These are phyloP conservation scores for Cololabis saira DNA, from an alignment of 2,113 vertebrate genomes.

Conservation along the genomic window DNA sequence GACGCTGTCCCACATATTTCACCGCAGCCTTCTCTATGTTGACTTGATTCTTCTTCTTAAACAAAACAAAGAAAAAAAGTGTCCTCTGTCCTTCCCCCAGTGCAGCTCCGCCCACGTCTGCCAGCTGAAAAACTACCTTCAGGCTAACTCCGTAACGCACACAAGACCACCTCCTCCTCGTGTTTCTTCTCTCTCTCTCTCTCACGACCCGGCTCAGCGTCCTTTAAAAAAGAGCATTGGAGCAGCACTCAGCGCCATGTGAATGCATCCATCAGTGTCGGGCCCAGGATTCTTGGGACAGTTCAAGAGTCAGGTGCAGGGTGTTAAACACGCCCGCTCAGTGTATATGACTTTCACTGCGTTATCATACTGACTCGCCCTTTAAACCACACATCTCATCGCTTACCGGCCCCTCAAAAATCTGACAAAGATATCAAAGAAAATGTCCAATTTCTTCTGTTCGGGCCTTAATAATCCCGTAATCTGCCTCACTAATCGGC, in stretches of 20 bases:
- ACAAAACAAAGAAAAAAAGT: constrained; percentile 6
- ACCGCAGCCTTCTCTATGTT: constrained; percentile 12
- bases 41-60: constrained; percentile 14
- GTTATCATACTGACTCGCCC: constrained; percentile 21
- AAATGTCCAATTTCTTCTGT: constrained; percentile 47
- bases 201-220: constrained; percentile 28
- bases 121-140: constrained; percentile 45
- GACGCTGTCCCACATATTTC: constrained; percentile 32
- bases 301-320: constrained; percentile 63
- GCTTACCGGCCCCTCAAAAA: constrained; percentile 24
- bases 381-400: constrained; percentile 21
- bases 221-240: constrained; percentile 41
- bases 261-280: constrained; percentile 64
- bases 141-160: constrained; percentile 61
- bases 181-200: constrained; percentile 52
- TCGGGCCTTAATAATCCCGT: constrained; percentile 23
- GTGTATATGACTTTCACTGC: constrained; percentile 5
- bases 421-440: constrained; percentile 52
- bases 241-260: constrained; percentile 42
- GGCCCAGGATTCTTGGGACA: constrained; percentile 46
- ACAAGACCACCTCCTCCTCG: constrained; percentile 63
- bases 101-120: constrained; percentile 6
- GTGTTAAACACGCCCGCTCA: constrained; percentile 8
- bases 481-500: constrained; percentile 52
- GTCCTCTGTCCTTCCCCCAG: constrained; percentile 27